Base-by-base conservation (phyloP, 2,797 vertebrate genomes). In the Pygocentrus nattereri region DNA sequence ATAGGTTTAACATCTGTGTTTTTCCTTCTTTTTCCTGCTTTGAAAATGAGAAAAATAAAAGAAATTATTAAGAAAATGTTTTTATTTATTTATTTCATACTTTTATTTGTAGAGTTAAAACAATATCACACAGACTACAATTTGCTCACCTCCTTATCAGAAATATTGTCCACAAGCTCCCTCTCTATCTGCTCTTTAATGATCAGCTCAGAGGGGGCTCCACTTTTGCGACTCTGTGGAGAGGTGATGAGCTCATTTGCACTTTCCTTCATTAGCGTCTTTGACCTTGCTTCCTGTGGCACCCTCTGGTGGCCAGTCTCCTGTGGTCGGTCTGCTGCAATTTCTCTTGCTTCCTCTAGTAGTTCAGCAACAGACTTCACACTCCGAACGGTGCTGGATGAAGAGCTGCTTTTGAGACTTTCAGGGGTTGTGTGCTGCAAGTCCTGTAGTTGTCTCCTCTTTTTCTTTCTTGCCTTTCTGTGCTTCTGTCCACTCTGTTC, bases 231-330 rank as follows among this genome's bases (percentile, higher is more conserved):
- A 47, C 89, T 92, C 88, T 88, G 91, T 84, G 91, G 85, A 5
- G 92, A 93, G 78, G 90, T 88, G 79, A 93, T 91, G 87, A 93
- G 92, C 89, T 95, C 93, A 88, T 94, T 92, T 79, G 89, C 89
- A 79, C 80, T 15, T 34, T 77, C 82, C 59, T 85, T 90, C 64
- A 78, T n/a, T 31, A 82, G 73, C 78, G 70, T 64, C 4, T 61
- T 77, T 62, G 64, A 21, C 71, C 7, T 76, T 59, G 41, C 69
- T 72, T 86, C 76, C 68, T 83, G 68, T 65, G 25, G 54, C n/a
- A 82, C 87, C 76, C 86, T 82, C 79, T 74, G 78, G 65, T 80
- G 68, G 49, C 81, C 83, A 49, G 76, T 25, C 56, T 73, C 0
- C 65, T 44, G 64, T 56, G 77, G 68, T 70, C 80, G 77, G 85